Evolutionary conservation across 2,113 vertebrate genomes (phyloP), one percentile per base, ranked within the genome.

Genomic region (Muntiacus muntjak): DNA sequence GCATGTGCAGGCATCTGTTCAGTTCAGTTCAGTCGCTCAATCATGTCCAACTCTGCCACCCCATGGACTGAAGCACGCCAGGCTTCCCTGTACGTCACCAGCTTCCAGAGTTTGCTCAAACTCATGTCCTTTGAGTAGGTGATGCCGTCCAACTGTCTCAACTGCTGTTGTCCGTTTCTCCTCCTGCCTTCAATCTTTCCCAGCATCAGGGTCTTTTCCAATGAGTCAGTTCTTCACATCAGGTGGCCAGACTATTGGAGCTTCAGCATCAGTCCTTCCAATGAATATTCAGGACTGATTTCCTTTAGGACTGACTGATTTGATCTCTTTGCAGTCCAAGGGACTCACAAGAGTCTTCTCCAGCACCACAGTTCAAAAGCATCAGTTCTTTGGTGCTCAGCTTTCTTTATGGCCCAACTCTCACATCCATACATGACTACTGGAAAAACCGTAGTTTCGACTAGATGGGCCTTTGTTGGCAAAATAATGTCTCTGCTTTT

Each of bases 11-110:
- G 52, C 81, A 83, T 55, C 67, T 74, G 36, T 71, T 71, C 33
- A 58, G 23, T 25, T 57, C 9, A 19, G 16, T 67, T 67, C n/a
- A 71, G 64, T 71, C 2, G 0, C n/a, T 74, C n/a, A 40, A 1
- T 74, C n/a, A 23, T 6, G 19, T 23, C 19, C 0, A 21, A 40
- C 19, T 40, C 67, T 74, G 67, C 0, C 2, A 74, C 19, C n/a
- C 67, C n/a, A 40, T 6, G 10, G 19, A 40, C n/a, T 40, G 67
- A 10, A 40, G 6, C 67, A 40, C 2, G 19, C 11, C n/a, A 40
- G 67, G 67, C 19, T 74, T 74, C 19, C 10, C 19, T 40, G 19
- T 40, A 36, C n/a, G 23, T 71, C n/a, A 74, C 67, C 19, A 74
- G 23, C 19, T 74, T n/a, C n/a, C 10, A 0, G 67, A 40, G 19